Base-by-base conservation (phyloP, 53 echinoderm and acorn worm genomes). In the Henricia sp. region DNA sequence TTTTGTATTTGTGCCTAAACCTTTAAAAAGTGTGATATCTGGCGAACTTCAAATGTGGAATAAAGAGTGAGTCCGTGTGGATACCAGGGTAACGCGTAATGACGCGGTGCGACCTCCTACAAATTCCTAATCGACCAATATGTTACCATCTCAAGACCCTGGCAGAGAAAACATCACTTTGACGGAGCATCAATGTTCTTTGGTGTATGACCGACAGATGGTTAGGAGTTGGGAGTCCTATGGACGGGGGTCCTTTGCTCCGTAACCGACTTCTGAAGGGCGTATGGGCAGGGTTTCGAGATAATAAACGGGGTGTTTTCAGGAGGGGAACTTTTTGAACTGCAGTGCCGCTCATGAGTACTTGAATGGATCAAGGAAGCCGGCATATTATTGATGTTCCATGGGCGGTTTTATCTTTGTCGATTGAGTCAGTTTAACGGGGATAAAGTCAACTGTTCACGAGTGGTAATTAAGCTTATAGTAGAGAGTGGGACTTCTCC, bases 221-320 rank as follows among this genome's bases (percentile, higher is more conserved):
- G 62, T 34, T 60, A 1, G 28, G 32, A 60, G 32, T 30, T 28
- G 33, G 6, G 62, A 60, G 62, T 16, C 27, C 24, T 60, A 30
- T 58, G 29, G 58, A 19, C 58, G 29, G 9, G 33, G 13, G 32
- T 60, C 11, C 62, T 60, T 34, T 33, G 53, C 19, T 53, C 53
- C 33, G 62, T 32, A 60, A 60, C 33, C 62, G 62, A 60, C 62
- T 60, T 60, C 33, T 60, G 8, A 34, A 60, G 32, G 62, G 62
- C 10, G 33, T 60, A 34, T 34, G 33, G 33, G 24, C 62, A 9
- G 62, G 33, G 62, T 60, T 60, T 56, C 33, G 30, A 23, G 8
- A 26, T 27, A 60, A 60, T 60, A 60, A 60, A 60, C 62, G 30
- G 33, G 62, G n/a, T n/a, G n/a, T n/a, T 60, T 44, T 60, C 62